Conservation (phyloP, 64 coral and sea anemone genomes). For the Platygyra sinensis region DNA sequence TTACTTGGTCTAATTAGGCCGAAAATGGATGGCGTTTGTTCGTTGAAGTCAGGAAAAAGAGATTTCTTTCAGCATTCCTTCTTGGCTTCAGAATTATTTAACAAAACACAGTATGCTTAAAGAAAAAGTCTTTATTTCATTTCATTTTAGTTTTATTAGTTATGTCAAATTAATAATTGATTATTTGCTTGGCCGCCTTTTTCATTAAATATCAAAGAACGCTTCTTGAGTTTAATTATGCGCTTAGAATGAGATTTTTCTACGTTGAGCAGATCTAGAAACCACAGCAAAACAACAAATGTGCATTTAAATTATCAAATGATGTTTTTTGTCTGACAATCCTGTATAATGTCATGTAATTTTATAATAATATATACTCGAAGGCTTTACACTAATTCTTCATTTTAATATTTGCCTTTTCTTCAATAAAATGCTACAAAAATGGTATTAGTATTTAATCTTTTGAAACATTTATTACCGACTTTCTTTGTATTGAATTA, state of each 20-base stretch:
- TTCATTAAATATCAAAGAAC: neutral
- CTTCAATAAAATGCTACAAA: neutral
- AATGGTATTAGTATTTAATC: neutral
- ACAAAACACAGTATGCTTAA: neutral
- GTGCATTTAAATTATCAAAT: neutral
- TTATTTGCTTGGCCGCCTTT: neutral
- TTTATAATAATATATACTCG: neutral
- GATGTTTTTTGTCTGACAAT: neutral
- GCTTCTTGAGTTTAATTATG: neutral
- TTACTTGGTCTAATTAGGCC: too few relatives aligned
- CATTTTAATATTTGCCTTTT: neutral
- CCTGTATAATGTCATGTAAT: neutral
- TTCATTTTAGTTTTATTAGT: neutral
- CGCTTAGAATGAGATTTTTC: neutral
- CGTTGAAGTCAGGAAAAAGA: too few relatives aligned
- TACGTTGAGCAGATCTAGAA: neutral
- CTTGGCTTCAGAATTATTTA: too few relatives aligned
- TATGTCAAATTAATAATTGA: conserved; percentile 1
- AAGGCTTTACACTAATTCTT: neutral
- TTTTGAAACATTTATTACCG: conserved; percentile 13
- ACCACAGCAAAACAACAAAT: neutral
- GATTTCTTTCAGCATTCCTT: too few relatives aligned
- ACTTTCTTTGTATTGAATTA: neutral
- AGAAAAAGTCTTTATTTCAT: neutral
- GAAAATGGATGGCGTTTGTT: too few relatives aligned